Conservation (phyloP, 2,113 vertebrate species). For the Tachysurus vachellii region DNA sequence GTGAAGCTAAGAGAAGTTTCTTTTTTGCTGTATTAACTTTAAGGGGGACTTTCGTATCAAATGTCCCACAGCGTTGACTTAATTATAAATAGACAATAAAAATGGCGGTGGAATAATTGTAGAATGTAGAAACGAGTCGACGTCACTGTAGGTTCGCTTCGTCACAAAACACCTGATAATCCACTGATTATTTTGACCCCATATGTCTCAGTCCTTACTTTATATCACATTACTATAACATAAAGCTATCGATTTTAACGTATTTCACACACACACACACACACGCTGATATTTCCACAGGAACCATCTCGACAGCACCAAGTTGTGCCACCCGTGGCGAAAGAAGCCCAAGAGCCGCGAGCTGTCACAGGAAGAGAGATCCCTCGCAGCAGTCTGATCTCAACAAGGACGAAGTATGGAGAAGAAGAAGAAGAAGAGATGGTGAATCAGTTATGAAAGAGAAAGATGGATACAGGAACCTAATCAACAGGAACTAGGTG, state of each 20-base stretch:
- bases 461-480: background rate
- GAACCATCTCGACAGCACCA: conserved; percentile 60
- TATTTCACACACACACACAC: background rate
- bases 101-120: background rate
- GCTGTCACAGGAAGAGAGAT: conserved; percentile 28
- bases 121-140: background rate
- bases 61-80: background rate
- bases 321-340: conserved; percentile 57
- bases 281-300: conserved; percentile 51
- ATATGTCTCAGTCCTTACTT: background rate
- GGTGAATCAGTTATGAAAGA: background rate
- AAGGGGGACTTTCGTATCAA: background rate
- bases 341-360: conserved; percentile 28
- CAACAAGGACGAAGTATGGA: background rate
- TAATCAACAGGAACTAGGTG: background rate
- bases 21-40: background rate
- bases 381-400: conserved; percentile 32
- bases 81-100: background rate
- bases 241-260: background rate
- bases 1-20: background rate
- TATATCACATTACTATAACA: background rate
- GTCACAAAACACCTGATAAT: background rate
- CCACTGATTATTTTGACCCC: background rate
- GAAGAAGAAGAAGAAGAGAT: background rate
- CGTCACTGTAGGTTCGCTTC: background rate